phyloP scores from a whole-genome alignment of 2,113 vertebrate genomes.

The Glareola pratincola region DNA sequence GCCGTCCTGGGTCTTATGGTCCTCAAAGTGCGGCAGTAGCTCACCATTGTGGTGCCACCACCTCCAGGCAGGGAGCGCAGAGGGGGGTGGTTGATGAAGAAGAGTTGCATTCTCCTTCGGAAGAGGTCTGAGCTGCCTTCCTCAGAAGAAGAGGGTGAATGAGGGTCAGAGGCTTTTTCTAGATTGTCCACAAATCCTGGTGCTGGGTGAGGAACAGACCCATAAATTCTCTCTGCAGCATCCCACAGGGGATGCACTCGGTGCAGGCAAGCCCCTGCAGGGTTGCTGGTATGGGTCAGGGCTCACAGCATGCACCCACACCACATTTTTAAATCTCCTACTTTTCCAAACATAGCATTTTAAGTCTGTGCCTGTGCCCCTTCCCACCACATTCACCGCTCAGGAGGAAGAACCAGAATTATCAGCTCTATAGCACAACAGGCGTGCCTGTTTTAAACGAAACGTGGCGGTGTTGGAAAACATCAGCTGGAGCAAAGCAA shows the following conservation, averaged over 20 bases:
- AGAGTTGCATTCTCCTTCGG: background rate
- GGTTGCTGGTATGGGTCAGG: background rate
- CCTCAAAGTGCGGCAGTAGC: background rate
- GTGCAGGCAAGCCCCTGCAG: background rate
- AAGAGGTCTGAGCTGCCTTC: background rate
- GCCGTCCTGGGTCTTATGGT: background rate
- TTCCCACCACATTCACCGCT: background rate
- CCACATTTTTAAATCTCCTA: background rate
- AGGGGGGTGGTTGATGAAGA: background rate
- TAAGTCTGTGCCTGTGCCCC: background rate
- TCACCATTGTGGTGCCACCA: background rate
- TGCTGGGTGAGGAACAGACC: background rate
- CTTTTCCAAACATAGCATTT: background rate
- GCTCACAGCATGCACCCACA: background rate
- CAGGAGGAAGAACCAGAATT: background rate
- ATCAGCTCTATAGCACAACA: background rate
- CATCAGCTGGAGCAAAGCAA: background rate
- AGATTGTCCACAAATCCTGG: rapidly evolving
- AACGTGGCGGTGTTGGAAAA: background rate
- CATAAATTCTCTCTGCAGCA: background rate
- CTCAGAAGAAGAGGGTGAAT: background rate
- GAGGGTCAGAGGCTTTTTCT: background rate
- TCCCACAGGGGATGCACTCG: rapidly evolving
- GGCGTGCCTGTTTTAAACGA: background rate
- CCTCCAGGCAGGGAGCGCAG: background rate